Conservation (phyloP, 1,140 invertebrate genomes). For the Drosophila hydei region DNA sequence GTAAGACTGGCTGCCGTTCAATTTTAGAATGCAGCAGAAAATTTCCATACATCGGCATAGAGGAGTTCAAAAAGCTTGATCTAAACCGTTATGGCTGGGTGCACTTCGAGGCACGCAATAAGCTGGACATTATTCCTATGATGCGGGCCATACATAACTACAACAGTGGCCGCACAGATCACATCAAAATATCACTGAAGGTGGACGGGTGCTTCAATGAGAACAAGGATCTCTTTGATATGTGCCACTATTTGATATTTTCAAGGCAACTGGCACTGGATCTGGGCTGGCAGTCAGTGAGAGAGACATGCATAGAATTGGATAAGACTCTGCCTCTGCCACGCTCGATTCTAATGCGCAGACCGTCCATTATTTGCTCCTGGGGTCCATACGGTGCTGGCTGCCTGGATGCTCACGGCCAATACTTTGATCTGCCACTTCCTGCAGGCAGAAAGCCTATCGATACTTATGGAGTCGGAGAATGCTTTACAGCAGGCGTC, state of each 20-base stretch:
- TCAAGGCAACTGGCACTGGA: constrained; percentile 84
- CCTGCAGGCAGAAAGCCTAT: constrained; percentile 85
- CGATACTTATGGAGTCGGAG: constrained; percentile 88
- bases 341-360: constrained; percentile 9
- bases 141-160: constrained; percentile 85
- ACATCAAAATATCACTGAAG: constrained; percentile 86
- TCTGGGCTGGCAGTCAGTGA: constrained; percentile 31
- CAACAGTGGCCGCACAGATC: constrained; percentile 84
- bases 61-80: constrained; percentile 85
- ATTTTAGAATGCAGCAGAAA: constrained; percentile 86
- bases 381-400: constrained; percentile 89
- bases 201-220: constrained; percentile 85
- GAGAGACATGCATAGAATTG: constrained; percentile 33
- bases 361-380: constrained; percentile 86
- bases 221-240: constrained; percentile 84
- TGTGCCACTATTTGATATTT: constrained; percentile 88
- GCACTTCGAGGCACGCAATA: constrained; percentile 88
- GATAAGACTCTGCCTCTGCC: constrained; percentile 39
- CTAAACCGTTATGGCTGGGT: constrained; percentile 87
- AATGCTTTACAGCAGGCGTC: constrained; percentile 87
- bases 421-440: constrained; percentile 81
- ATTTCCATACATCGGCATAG: constrained; percentile 86
- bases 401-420: constrained; percentile 83
- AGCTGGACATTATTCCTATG: constrained; percentile 85
- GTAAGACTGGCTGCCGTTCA: constrained; percentile 85